These are phyloP conservation scores for Eolophus roseicapilla DNA, from an alignment of 2,113 vertebrate genomes.

Conservation along the genomic window DNA sequence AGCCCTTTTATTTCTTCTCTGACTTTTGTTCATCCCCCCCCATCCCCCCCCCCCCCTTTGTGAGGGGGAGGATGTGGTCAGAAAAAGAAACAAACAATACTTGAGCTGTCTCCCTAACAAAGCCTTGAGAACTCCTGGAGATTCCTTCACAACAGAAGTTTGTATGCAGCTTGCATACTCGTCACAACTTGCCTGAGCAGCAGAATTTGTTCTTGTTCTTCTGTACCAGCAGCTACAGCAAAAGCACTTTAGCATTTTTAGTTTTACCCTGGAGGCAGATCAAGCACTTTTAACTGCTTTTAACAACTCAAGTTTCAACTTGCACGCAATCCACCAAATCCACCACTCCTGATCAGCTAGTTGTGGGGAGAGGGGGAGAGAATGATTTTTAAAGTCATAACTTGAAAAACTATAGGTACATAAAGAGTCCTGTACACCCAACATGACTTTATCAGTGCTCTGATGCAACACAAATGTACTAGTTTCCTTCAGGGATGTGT, in stretches of 20 bases:
- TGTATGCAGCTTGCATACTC: background rate
- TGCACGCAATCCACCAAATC: conserved; percentile 1
- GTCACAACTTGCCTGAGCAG: conserved; percentile 29
- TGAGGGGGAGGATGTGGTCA: background rate
- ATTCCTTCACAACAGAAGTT: background rate
- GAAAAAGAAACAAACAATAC: background rate
- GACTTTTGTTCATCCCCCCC: background rate
- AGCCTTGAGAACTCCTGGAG: background rate
- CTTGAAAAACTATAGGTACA: conserved; percentile 38
- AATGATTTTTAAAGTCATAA: background rate
- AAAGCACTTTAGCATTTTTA: background rate
- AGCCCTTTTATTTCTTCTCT: background rate
- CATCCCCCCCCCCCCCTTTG: background rate
- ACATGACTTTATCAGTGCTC: conserved; percentile 42
- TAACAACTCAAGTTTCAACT: conserved; percentile 44
- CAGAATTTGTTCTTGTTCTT: background rate
- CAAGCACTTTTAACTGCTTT: conserved; percentile 37
- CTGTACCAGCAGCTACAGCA: background rate
- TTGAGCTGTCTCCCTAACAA: conserved; percentile 8
- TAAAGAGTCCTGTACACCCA: background rate
- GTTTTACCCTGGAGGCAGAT: conserved; percentile 35
- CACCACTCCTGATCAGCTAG: background rate
- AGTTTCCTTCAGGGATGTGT: conserved; percentile 64
- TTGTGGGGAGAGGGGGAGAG: background rate
- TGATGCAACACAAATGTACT: conserved; percentile 47